Evolutionary conservation across 1,140 invertebrate species (phyloP).

Genomic region (Sinella curviseta): DNA sequence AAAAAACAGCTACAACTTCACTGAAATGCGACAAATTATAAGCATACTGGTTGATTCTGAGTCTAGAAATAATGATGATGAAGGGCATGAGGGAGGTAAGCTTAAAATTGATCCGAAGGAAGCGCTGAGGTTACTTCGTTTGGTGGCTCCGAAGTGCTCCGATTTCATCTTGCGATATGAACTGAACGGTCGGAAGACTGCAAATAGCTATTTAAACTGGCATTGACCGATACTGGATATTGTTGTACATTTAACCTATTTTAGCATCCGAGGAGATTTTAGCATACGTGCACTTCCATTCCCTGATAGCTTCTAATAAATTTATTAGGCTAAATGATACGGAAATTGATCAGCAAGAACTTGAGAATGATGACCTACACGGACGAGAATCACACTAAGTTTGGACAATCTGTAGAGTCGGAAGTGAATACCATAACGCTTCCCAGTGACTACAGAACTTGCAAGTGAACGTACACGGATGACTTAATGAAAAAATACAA

Average conservation of each 20-base stretch:
- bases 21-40: conserved; percentile 47
- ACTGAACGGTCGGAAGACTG: conserved; percentile 11
- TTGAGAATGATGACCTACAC: conserved; percentile 39
- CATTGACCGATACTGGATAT: conserved; percentile 46
- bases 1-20: conserved; percentile 35
- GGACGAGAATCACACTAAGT: conserved; percentile 29
- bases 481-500: conserved; percentile 43
- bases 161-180: conserved; percentile 38
- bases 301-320: conserved; percentile 3
- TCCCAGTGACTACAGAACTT: neutral
- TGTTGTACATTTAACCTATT: conserved; percentile 47
- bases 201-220: conserved; percentile 40
- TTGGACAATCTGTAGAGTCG: neutral
- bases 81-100: neutral
- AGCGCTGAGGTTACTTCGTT: conserved; percentile 41
- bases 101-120: conserved; percentile 30
- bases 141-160: conserved; percentile 48
- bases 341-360: conserved; percentile 38
- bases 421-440: conserved; percentile 6
- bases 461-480: conserved; percentile 40
- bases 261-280: too few relatives aligned
- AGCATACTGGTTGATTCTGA: conserved; percentile 45
- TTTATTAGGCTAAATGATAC: conserved; percentile 1
- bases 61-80: conserved; percentile 20
- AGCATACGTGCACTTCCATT: neutral